Conservation (phyloP, 2,888 invertebrate genomes). For the Unio delphinus region DNA sequence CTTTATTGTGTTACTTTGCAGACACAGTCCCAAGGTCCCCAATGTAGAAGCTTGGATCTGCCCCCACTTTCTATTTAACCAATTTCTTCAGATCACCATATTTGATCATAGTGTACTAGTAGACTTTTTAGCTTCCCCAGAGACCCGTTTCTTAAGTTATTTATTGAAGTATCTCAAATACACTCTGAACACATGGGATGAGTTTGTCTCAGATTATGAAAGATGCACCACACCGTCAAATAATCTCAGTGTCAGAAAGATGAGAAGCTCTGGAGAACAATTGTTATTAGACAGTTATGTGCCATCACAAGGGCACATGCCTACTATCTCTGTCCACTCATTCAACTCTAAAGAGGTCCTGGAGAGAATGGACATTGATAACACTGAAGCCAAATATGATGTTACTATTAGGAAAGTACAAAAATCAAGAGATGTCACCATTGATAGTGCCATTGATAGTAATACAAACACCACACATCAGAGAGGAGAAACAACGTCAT, state of each 20-base stretch:
- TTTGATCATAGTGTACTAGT: conserved; percentile 54
- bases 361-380: conserved; percentile 9
- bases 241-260: not conserved
- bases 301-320: not conserved
- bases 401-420: not conserved
- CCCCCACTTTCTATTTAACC: conserved; percentile 21
- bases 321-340: too few relatives aligned
- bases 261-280: not conserved
- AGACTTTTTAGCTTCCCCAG: conserved; percentile 62
- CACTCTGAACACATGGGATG: conserved; percentile 40
- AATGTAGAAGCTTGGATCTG: too few relatives aligned
- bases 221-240: not conserved
- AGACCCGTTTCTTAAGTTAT: conserved; percentile 58
- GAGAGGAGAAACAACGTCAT: not conserved
- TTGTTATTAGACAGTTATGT: not conserved
- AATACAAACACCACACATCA: not conserved
- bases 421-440: conserved; percentile 7
- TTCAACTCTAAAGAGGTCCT: too few relatives aligned
- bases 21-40: too few relatives aligned
- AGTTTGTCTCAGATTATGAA: conserved; percentile 20
- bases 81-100: conserved; percentile 31
- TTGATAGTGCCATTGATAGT: conserved; percentile 6
- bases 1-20: too few relatives aligned
- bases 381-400: conserved; percentile 13
- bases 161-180: conserved; percentile 48